phyloP scores from a whole-genome alignment of 2,113 vertebrate species.

The Chauna torquata region DNA sequence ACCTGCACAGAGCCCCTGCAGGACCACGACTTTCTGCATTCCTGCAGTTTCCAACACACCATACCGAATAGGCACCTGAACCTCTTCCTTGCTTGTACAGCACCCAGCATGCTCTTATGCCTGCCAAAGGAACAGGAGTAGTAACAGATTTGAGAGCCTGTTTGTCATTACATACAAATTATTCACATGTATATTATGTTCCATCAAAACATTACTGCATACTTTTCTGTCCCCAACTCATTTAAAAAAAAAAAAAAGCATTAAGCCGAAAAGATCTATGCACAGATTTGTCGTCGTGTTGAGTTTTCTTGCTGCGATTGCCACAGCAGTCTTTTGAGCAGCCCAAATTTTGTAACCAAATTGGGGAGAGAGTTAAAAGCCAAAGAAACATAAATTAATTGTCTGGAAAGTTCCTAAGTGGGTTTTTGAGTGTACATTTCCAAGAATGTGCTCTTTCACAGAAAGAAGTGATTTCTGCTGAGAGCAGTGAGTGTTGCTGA shows the following conservation, averaged over 20 bases:
- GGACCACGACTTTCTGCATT: not conserved
- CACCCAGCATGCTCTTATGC: not conserved
- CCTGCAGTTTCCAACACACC: not conserved
- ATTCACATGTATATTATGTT: not conserved
- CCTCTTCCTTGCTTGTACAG: not conserved
- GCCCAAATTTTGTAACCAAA: not conserved
- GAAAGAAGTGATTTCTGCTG: slow-evolving; percentile 22
- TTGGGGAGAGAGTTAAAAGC: not conserved
- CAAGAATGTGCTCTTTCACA: slow-evolving; percentile 41
- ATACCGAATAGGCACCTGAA: not conserved
- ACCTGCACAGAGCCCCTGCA: not conserved
- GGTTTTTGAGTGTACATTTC: not conserved
- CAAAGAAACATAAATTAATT: not conserved
- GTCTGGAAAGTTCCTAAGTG: slow-evolving; percentile 4
- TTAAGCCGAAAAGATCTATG: not conserved
- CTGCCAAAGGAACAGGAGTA: not conserved
- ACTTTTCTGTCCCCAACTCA: not conserved
- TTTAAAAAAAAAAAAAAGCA: not conserved
- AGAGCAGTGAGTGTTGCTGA: slow-evolving; percentile 19
- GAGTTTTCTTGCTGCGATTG: not conserved
- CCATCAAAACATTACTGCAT: not conserved
- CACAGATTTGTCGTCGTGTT: not conserved
- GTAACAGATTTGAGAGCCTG: not conserved
- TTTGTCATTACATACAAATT: not conserved
- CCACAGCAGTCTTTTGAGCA: not conserved